Conservation (phyloP, 92 coral and sea anemone genomes). For the Umimayanthus chanpuru region DNA sequence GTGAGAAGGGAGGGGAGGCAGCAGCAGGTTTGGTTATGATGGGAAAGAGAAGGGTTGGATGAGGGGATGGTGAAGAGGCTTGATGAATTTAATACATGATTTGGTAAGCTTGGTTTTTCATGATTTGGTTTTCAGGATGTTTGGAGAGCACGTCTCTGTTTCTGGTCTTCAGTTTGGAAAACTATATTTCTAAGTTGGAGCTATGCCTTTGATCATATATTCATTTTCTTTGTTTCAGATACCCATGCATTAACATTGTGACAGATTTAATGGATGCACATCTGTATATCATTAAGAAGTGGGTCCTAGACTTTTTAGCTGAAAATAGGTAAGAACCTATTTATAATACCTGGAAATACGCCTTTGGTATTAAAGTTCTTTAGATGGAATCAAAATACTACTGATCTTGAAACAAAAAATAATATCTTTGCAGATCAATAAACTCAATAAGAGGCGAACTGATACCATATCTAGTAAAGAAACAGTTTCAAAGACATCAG, state of each 20-base stretch:
- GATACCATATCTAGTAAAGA: slow-evolving; percentile 87
- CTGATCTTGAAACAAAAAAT: not conserved
- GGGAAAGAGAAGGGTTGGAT: too few relatives aligned
- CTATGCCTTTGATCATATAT: not conserved
- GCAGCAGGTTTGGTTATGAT: too few relatives aligned
- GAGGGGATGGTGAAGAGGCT: too few relatives aligned
- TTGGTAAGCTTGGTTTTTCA: too few relatives aligned
- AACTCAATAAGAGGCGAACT: slow-evolving; percentile 92
- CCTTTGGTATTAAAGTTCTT: too few relatives aligned
- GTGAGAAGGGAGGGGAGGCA: too few relatives aligned
- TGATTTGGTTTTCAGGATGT: too few relatives aligned
- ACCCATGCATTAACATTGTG: slow-evolving; percentile 88
- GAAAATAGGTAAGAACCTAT: slow-evolving; percentile 78
- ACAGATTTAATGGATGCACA: slow-evolving; percentile 91
- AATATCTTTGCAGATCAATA: slow-evolving; percentile 62
- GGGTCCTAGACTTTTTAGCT: slow-evolving; percentile 86
- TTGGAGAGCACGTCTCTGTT: too few relatives aligned
- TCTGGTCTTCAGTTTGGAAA: not conserved
- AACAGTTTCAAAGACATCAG: slow-evolving; percentile 83
- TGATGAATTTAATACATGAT: too few relatives aligned
- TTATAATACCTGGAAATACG: too few relatives aligned
- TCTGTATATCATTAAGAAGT: slow-evolving; percentile 88
- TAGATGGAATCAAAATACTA: too few relatives aligned
- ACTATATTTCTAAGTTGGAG: too few relatives aligned
- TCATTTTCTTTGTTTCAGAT: slow-evolving; percentile 53